phyloP scores from a whole-genome alignment of 2,113 vertebrate genomes.

The Psammodynastes pulverulentus region DNA sequence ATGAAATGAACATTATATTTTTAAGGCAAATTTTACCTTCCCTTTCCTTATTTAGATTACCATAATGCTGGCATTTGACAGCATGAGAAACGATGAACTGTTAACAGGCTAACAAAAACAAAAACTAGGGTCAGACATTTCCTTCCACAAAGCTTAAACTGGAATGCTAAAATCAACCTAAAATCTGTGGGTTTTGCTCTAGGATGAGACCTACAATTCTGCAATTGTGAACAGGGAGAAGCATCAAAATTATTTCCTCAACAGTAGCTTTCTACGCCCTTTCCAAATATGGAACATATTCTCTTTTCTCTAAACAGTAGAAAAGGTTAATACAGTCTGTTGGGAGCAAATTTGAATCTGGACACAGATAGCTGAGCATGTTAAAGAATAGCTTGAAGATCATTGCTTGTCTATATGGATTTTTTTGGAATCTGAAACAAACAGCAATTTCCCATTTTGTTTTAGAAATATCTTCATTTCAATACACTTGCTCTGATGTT shows the following conservation, averaged over 20 bases:
- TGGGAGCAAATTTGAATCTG: background rate
- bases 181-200: background rate
- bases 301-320: background rate
- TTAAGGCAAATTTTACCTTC: background rate
- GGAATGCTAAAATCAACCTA: background rate
- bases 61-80: background rate
- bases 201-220: background rate
- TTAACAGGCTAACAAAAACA: background rate
- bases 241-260: background rate
- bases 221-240: background rate
- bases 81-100: background rate
- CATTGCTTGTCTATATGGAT: background rate
- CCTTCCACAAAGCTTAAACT: background rate
- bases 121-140: background rate
- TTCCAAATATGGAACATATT: background rate
- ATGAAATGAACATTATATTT: background rate
- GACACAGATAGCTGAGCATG: background rate
- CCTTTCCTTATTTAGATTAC: background rate
- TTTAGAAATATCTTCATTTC: background rate
- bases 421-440: background rate
- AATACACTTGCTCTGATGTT: background rate
- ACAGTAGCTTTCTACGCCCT: background rate
- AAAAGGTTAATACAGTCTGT: background rate
- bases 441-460: background rate
- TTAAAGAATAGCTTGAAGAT: background rate